Conservation (phyloP, 2,797 vertebrate species). For the Dallia pectoralis region DNA sequence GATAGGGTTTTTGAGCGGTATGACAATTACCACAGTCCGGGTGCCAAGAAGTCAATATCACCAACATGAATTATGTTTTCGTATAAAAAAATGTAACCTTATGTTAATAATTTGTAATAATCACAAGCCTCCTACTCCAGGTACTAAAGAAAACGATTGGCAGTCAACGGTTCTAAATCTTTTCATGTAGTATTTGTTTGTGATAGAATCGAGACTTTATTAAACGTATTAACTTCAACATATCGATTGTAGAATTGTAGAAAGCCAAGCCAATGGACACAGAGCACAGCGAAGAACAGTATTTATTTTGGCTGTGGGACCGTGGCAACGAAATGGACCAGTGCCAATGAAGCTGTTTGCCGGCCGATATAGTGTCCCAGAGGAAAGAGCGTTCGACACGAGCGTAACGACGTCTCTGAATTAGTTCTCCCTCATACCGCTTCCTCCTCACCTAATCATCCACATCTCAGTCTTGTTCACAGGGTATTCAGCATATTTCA, state of each 20-base stretch:
- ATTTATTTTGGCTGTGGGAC: constrained; percentile 31
- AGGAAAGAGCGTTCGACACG: background rate
- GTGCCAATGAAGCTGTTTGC: background rate
- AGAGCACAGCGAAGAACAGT: background rate
- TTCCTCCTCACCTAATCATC: constrained; percentile 9
- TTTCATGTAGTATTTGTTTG: constrained; percentile 57
- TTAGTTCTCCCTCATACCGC: background rate
- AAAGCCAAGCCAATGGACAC: constrained; percentile 18
- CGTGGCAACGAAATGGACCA: constrained; percentile 9
- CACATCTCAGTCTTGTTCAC: background rate
- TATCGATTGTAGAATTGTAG: constrained; percentile 46
- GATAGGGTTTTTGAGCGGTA: constrained; percentile 2
- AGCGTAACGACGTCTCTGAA: background rate
- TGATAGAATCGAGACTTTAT: constrained; percentile 38
- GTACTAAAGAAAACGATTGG: constrained; percentile 8
- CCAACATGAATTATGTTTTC: constrained; percentile 17
- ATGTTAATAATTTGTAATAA: constrained; percentile 20
- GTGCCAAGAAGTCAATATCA: background rate
- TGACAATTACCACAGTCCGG: constrained; percentile 8
- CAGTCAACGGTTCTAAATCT: constrained; percentile 34
- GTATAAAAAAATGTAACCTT: constrained; percentile 9
- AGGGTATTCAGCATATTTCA: background rate
- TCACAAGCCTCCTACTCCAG: constrained; percentile 15
- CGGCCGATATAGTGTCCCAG: constrained; percentile 4
- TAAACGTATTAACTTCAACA: constrained; percentile 55